A percentile compares a stretch with the other conserved stretches of the same genome.
phyloP scores from a whole-genome alignment of 2,888 invertebrate genomes.

The Sympetrum striolatum region DNA sequence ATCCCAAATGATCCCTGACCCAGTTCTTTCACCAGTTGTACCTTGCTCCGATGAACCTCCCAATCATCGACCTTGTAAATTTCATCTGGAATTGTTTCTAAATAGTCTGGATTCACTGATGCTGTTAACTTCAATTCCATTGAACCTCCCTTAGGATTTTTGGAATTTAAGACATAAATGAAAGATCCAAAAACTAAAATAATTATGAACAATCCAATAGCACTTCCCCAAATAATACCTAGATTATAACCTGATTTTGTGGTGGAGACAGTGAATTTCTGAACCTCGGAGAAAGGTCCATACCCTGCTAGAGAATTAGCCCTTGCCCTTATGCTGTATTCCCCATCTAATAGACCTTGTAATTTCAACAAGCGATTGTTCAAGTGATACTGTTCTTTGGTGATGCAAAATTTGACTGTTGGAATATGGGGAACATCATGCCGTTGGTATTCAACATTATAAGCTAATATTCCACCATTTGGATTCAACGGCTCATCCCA shows the following conservation, averaged over 20 bases:
- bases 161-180: background rate
- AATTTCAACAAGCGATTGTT: conserved; percentile 54
- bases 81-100: conserved; percentile 55
- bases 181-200: background rate
- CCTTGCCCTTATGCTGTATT: conserved; percentile 79
- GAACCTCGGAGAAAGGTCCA: conserved; percentile 60
- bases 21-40: conserved; percentile 65
- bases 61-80: conserved; percentile 61
- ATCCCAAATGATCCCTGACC: conserved; percentile 79
- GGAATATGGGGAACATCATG: conserved; percentile 56
- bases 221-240: background rate
- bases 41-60: conserved; percentile 70
- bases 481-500: conserved; percentile 71
- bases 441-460: conserved; percentile 64
- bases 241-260: too few species aligned
- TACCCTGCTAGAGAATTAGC: conserved; percentile 81
- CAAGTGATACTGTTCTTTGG: conserved; percentile 54
- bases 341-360: conserved; percentile 72
- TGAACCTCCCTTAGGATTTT: conserved; percentile 44
- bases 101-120: conserved; percentile 72
- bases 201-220: background rate
- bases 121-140: conserved; percentile 61
- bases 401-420: conserved; percentile 62
- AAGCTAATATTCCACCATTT: conserved; percentile 71
- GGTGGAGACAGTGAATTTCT: conserved; percentile 52